Evolutionary conservation across 2,797 vertebrate species (phyloP).

Genomic region (Sebastes elongatus): DNA sequence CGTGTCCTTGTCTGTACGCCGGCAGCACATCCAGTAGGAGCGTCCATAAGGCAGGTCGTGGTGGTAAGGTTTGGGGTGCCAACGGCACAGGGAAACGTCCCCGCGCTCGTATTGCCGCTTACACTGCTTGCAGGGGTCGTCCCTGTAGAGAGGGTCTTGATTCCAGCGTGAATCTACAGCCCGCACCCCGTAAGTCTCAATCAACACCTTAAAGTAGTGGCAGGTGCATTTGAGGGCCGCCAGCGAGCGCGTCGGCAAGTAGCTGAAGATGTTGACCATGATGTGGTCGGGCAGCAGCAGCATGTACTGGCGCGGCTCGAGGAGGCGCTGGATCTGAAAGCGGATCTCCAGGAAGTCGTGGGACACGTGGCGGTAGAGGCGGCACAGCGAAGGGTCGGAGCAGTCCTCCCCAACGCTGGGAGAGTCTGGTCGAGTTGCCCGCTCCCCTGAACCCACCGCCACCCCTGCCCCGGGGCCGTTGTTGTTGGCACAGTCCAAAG

Average conservation of each 20-base stretch:
- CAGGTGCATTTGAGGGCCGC: constrained; percentile 96
- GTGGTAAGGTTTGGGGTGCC: constrained; percentile 99
- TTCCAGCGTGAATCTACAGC: constrained; percentile 94
- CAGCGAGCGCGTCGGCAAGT: constrained; percentile 90
- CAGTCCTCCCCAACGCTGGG: constrained; percentile 67
- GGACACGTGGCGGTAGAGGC: constrained; percentile 94
- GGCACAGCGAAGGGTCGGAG: constrained; percentile 89
- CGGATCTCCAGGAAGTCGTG: constrained; percentile 97
- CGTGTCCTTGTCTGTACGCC: constrained; percentile 90
- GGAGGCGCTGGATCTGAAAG: constrained; percentile 94
- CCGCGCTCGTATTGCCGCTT: constrained; percentile 91
- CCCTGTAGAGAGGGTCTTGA: constrained; percentile 92
- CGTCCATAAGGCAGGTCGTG: constrained; percentile 98
- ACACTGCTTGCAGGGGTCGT: constrained; percentile 98
- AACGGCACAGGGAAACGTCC: constrained; percentile 95
- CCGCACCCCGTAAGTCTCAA: constrained; percentile 91
- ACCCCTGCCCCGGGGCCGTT: constrained; percentile 56
- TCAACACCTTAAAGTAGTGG: constrained; percentile 92
- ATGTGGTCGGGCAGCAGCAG: constrained; percentile 94
- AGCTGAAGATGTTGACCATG: constrained; percentile 94
- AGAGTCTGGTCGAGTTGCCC: constrained; percentile 72
- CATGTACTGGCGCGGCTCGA: constrained; percentile 96
- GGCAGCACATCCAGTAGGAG: constrained; percentile 99
- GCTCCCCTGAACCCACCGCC: constrained; percentile 40
- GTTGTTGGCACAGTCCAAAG: constrained; percentile 81